Evolutionary conservation across 2,113 vertebrate species (phyloP).

Genomic region (Symphodus melops): DNA sequence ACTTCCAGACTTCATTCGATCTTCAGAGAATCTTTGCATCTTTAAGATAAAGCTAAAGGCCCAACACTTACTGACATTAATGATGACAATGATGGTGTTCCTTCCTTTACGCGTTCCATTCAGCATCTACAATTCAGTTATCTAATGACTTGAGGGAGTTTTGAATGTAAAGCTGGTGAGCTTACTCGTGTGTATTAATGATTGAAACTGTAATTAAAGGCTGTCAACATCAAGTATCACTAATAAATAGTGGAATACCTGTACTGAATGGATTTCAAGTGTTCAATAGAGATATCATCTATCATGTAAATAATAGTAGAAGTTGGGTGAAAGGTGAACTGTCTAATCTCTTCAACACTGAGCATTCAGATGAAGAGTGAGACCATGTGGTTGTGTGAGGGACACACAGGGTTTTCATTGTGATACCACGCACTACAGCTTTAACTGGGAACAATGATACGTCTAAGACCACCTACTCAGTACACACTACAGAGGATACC

Average conservation of each 20-base stretch:
- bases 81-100: too few relatives aligned
- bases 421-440: background rate
- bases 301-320: constrained; percentile 6
- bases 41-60: too few relatives aligned
- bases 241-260: too few relatives aligned
- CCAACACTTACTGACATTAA: too few relatives aligned
- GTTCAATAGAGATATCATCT: background rate
- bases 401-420: constrained; percentile 41
- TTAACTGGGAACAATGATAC: constrained; percentile 5
- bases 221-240: too few relatives aligned
- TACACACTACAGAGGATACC: constrained; percentile 31
- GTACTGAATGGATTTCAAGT: background rate
- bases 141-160: too few relatives aligned
- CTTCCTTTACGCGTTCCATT: too few relatives aligned
- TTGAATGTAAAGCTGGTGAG: background rate
- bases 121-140: too few relatives aligned
- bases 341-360: constrained; percentile 35
- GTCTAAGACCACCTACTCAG: constrained; percentile 12
- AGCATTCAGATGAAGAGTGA: constrained; percentile 18
- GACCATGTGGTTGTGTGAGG: constrained; percentile 11
- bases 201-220: too few relatives aligned
- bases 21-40: too few relatives aligned
- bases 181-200: too few relatives aligned
- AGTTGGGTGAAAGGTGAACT: background rate
- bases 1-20: too few relatives aligned